Evolutionary conservation across 1,140 invertebrate genomes (phyloP).

Genomic region (Cydia strobilella): DNA sequence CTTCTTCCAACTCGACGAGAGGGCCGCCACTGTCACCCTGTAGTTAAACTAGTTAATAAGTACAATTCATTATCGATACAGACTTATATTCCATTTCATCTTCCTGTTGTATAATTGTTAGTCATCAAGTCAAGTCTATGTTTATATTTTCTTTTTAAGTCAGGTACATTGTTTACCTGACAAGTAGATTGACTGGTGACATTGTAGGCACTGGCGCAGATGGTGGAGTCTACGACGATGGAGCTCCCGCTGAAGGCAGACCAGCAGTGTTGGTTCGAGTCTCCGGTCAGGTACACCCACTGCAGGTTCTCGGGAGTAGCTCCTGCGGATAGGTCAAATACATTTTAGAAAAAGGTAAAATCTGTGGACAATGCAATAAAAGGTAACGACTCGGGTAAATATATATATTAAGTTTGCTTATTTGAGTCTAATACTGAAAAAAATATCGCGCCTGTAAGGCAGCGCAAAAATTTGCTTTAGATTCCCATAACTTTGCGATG

Average conservation of each 20-base stretch:
- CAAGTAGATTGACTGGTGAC: slow-evolving; percentile 69
- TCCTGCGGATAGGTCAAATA: slow-evolving; percentile 37
- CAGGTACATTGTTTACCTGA: slow-evolving; percentile 48
- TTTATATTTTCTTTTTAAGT: background rate
- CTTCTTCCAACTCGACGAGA: slow-evolving; percentile 64
- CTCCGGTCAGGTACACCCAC: slow-evolving; percentile 63
- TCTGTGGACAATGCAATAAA: no score
- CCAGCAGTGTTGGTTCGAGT: slow-evolving; percentile 49
- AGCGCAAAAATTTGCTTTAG: no score
- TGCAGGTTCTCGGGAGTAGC: slow-evolving; percentile 61
- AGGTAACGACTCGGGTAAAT: no score
- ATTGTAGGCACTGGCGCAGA: slow-evolving; percentile 62
- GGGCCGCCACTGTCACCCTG: slow-evolving; percentile 81
- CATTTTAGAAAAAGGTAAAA: no score
- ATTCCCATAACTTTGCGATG: no score
- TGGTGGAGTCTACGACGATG: slow-evolving; percentile 60
- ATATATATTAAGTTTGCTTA: no score
- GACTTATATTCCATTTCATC: no score
- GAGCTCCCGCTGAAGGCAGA: slow-evolving; percentile 40
- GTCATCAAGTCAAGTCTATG: no score
- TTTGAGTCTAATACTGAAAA: no score
- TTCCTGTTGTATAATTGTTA: background rate
- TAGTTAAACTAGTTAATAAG: slow-evolving; percentile 34
- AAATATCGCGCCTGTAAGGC: no score
- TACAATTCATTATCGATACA: background rate